A percentile compares a stretch with the other conserved stretches of the same genome.
Conservation (phyloP, 2,797 vertebrate species). For the Megaceryle alcyon region DNA sequence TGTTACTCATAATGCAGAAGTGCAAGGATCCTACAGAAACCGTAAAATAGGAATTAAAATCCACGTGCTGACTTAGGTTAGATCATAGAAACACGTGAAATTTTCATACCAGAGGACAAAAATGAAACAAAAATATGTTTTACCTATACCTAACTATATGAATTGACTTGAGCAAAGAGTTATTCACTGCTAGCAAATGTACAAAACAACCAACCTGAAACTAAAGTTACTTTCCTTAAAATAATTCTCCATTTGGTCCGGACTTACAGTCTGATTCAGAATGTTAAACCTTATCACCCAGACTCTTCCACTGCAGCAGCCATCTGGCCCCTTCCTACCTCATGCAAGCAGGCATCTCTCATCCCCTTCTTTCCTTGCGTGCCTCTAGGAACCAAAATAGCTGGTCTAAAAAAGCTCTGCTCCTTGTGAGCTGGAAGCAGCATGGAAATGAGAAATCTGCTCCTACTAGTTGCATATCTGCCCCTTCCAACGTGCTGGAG, state of each 20-base stretch:
- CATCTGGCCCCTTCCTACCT: conserved; percentile 29
- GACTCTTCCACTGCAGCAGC: not conserved
- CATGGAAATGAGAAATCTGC: not conserved
- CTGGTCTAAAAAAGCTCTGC: not conserved
- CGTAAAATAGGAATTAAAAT: not conserved
- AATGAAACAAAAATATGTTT: not conserved
- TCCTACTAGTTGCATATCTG: not conserved
- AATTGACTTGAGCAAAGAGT: not conserved
- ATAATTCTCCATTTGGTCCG: not conserved
- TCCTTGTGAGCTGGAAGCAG: not conserved
- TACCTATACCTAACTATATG: not conserved
- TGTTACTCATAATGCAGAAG: too few species aligned
- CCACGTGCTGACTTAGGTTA: not conserved
- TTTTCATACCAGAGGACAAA: not conserved
- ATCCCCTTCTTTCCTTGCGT: not conserved
- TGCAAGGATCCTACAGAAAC: not conserved
- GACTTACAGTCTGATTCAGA: not conserved
- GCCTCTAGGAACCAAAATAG: conserved; percentile 25
- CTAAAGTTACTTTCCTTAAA: not conserved
- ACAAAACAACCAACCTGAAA: not conserved
- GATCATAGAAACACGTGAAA: not conserved
- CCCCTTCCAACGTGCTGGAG: not conserved
- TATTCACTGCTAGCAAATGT: not conserved
- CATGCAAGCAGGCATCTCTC: not conserved
- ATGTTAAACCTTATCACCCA: not conserved